Percentiles rank a stretch among this genome's conserved stretches.
These are phyloP conservation scores for Passer domesticus DNA, from an alignment of 2,113 vertebrate species.

Conservation along the genomic window DNA sequence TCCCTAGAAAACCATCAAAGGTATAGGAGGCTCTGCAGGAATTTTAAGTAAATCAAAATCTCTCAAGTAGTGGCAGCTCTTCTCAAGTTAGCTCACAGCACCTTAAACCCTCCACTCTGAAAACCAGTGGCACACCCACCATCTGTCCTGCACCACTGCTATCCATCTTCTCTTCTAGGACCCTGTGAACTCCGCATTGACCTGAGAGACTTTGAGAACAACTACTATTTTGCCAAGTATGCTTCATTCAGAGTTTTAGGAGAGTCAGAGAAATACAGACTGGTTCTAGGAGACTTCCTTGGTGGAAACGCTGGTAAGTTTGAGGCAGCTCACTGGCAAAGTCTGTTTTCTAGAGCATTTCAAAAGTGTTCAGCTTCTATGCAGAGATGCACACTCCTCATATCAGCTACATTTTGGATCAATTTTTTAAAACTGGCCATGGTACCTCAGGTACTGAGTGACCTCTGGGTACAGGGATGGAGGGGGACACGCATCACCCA, in stretches of 20 bases:
- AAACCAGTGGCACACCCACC: background rate
- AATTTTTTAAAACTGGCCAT: background rate
- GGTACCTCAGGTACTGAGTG: background rate
- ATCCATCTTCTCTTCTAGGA: background rate
- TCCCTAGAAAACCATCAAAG: background rate
- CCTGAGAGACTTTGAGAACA: conserved; percentile 47
- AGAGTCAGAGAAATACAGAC: conserved; percentile 51
- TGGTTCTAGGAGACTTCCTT: conserved; percentile 28
- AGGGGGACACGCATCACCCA: background rate
- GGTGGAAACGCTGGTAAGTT: conserved; percentile 19
- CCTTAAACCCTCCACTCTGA: background rate
- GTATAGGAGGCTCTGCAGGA: background rate
- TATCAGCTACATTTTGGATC: background rate
- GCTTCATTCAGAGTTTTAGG: conserved; percentile 32
- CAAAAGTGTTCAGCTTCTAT: background rate
- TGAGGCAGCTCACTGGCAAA: background rate
- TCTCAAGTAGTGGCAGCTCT: background rate
- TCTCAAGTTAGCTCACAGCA: background rate
- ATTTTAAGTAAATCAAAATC: background rate
- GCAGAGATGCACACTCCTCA: background rate
- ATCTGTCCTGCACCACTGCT: background rate
- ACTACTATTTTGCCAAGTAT: conserved; percentile 45
- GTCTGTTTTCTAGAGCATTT: background rate
- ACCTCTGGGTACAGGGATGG: background rate
- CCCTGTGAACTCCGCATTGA: conserved; percentile 20